Base-by-base conservation (phyloP, 2,113 vertebrate genomes). In the Lepus timidus region DNA sequence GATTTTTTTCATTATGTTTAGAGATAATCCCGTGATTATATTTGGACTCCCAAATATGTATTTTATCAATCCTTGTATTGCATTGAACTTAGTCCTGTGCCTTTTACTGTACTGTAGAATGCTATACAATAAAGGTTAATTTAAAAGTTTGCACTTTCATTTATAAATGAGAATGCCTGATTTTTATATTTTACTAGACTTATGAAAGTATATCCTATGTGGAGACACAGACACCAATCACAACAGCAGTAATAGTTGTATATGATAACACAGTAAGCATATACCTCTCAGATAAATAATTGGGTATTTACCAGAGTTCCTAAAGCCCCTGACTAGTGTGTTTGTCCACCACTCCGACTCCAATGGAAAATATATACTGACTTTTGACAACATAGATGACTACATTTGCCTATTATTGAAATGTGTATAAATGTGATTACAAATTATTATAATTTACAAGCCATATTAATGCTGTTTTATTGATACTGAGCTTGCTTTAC, bases 301-400 rank as follows among this genome's bases (percentile, higher is more conserved):
- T 14, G 17, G 29, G 3, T 29, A 74, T 4, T 55, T 49, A 11
- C 3, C 61, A 31, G 4, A 64, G 52, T 17, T 55, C 3, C 0
- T 52, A 9, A 78, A 51, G 4, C 4, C 51, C 4, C 0, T 3
- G 6, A 4, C 6, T 8, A 10, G 22, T 9, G 6, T 6, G 44
- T 20, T 9, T 55, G 1, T 64, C 2, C 6, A 4, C 16, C 20
- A 31, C 0, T n/a, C 14, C 22, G 2, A 4, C 1, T 23, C n/a
- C 27, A 55, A 5, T 29, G 7, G 1, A 9, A 29, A 51, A 73
- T 14, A 84, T 27, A 39, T 22, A 2, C 49, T 55, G 9, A 70
- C 2, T 14, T 88, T 25, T 55, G 22, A 78, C 4, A 76, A 73
- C 2, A 49, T 12, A 49, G 6, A 27, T 62, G 71, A 86, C 4